Percentiles rank a stretch among this genome's conserved stretches.
Evolutionary conservation across 2,888 invertebrate species (phyloP).

Genomic region (Chaitophorus viminalis): DNA sequence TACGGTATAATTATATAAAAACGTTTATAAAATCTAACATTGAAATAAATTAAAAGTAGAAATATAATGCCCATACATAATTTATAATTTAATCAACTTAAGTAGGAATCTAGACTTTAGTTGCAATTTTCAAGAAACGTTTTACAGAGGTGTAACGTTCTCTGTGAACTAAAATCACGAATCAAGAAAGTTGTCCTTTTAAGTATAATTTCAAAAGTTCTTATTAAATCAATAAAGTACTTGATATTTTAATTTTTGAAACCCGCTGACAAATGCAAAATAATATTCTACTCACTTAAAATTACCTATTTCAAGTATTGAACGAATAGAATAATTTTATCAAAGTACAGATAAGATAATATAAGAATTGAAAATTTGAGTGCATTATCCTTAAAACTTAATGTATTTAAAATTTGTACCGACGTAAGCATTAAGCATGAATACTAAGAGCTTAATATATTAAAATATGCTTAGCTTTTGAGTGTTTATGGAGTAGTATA

Average conservation of each 20-base stretch:
- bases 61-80: too few species aligned
- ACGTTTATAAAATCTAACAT: too few species aligned
- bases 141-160: background rate
- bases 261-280: slow-evolving; percentile 23
- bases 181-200: background rate
- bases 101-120: too few species aligned
- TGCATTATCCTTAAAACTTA: background rate
- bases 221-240: slow-evolving; percentile 24
- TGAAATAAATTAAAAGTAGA: too few species aligned
- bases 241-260: slow-evolving; percentile 31
- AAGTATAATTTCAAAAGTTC: background rate
- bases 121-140: background rate
- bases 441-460: background rate
- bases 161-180: background rate
- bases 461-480: background rate
- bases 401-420: background rate
- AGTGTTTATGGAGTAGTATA: background rate
- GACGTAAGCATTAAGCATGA: too few species aligned
- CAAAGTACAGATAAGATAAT: background rate
- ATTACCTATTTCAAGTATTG: slow-evolving; percentile 28
- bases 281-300: background rate
- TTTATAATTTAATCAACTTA: too few species aligned
- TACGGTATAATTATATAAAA: too few species aligned
- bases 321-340: background rate
- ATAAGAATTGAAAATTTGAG: background rate